Percentiles rank a stretch among this genome's conserved stretches.
phyloP scores from a whole-genome alignment of 2,797 vertebrate species.

The Apogon hyalosoma region DNA sequence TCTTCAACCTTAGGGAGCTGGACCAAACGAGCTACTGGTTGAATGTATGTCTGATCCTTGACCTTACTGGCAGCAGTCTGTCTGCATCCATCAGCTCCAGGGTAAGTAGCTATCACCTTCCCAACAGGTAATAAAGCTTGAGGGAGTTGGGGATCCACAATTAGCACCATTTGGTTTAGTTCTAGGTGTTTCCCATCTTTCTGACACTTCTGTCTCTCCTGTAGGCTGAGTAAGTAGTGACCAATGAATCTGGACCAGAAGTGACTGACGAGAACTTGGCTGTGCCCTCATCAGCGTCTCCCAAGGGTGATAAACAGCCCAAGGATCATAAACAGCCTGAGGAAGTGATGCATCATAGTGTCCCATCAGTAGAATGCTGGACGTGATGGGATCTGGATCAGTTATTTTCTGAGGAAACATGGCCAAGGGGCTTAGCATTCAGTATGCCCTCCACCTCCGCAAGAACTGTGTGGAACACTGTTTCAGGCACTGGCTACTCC shows the following conservation, averaged over 20 bases:
- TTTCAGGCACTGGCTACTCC: constrained; percentile 1
- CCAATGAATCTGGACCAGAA: constrained; percentile 17
- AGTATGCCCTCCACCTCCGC: constrained; percentile 16
- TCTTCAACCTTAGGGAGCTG: background rate
- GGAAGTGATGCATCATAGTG: background rate
- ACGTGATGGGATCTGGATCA: constrained; percentile 18
- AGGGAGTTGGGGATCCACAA: constrained; percentile 18
- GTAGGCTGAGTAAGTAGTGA: constrained; percentile 16
- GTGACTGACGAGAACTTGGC: constrained; percentile 2
- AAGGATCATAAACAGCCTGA: background rate
- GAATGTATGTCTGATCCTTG: constrained; percentile 5
- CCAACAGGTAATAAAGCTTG: constrained; percentile 19
- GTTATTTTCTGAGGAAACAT: background rate
- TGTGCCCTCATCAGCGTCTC: background rate
- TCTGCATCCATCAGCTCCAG: constrained; percentile 16
- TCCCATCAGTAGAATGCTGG: constrained; percentile 13
- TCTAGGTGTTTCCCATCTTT: constrained; percentile 2
- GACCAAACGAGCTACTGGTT: background rate
- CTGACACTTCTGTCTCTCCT: constrained; percentile 13
- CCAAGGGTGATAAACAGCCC: background rate
- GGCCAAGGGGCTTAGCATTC: constrained; percentile 16
- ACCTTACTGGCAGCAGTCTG: constrained; percentile 8
- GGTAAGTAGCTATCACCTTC: constrained; percentile 11
- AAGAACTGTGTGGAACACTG: background rate
- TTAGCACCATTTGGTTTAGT: background rate